A percentile compares a stretch with the other conserved stretches of the same genome.
These are phyloP conservation scores for Chymomyza costata DNA, from an alignment of 1,140 invertebrate genomes.

Conservation along the genomic window DNA sequence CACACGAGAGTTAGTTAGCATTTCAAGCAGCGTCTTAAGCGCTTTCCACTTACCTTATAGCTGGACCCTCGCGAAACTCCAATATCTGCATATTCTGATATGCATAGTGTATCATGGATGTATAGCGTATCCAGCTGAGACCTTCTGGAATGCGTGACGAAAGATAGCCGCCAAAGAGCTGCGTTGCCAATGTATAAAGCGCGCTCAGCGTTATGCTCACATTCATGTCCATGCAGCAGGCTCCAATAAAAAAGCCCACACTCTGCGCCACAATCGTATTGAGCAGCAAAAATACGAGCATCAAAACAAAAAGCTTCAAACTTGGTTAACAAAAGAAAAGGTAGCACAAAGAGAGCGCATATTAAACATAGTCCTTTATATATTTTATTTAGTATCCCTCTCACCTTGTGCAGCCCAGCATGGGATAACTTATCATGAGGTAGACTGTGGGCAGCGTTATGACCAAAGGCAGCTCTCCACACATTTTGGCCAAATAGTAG, in stretches of 20 bases:
- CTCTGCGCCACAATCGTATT: slow-evolving; percentile 89
- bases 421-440: slow-evolving; percentile 87
- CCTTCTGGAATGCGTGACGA: slow-evolving; percentile 86
- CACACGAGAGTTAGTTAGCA: no score
- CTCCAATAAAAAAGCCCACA: slow-evolving; percentile 89
- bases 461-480: slow-evolving; percentile 87
- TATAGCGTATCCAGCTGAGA: slow-evolving; percentile 87
- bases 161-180: slow-evolving; percentile 87
- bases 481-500: slow-evolving; percentile 91
- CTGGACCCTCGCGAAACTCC: slow-evolving; percentile 84
- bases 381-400: not conserved
- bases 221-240: slow-evolving; percentile 87
- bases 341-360: not conserved
- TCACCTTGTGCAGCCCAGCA: slow-evolving; percentile 79
- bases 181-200: slow-evolving; percentile 86
- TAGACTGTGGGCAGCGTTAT: slow-evolving; percentile 87
- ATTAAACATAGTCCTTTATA: no score
- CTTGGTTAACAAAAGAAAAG: slow-evolving; percentile 75
- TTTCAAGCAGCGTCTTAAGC: no score
- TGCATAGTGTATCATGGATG: slow-evolving; percentile 89
- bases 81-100: slow-evolving; percentile 92
- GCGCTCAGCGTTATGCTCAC: slow-evolving; percentile 88
- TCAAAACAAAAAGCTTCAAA: slow-evolving; percentile 81
- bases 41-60: slow-evolving; percentile 83
- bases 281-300: slow-evolving; percentile 84